Evolutionary conservation across 1,140 invertebrate species (phyloP).

Genomic region (Lordiphosa mommai): DNA sequence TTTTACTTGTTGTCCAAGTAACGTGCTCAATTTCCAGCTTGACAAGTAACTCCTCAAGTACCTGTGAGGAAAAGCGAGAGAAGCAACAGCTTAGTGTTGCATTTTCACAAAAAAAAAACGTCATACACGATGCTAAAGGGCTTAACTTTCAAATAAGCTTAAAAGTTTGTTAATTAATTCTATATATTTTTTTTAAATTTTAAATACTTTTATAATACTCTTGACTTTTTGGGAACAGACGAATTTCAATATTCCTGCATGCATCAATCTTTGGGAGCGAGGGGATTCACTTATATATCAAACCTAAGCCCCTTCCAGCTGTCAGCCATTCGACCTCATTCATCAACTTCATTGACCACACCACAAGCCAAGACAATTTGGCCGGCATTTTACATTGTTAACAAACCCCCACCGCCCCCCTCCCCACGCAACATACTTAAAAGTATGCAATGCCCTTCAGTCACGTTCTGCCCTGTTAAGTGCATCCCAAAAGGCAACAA

Average conservation of each 20-base stretch:
- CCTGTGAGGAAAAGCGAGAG: conserved; percentile 72
- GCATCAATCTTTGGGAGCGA: conserved; percentile 48
- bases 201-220: too few relatives aligned
- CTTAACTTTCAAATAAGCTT: conserved; percentile 10
- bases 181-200: too few relatives aligned
- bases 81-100: conserved; percentile 27
- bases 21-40: conserved; percentile 86
- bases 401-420: neutral
- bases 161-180: conserved; percentile 52
- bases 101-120: conserved; percentile 1
- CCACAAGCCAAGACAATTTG: conserved; percentile 43
- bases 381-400: conserved; percentile 35
- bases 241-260: neutral
- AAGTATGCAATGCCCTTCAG: conserved; percentile 35
- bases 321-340: conserved; percentile 35
- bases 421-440: neutral
- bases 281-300: conserved; percentile 18
- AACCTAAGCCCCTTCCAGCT: neutral
- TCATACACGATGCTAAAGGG: too few relatives aligned
- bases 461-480: conserved; percentile 62
- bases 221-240: neutral
- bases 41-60: conserved; percentile 83
- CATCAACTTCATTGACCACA: conserved; percentile 54
- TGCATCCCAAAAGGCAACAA: conserved; percentile 42
- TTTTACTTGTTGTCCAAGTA: conserved; percentile 85